These are phyloP conservation scores for Synanthedon tipuliformis DNA, from an alignment of 2,888 invertebrate species.

Conservation along the genomic window DNA sequence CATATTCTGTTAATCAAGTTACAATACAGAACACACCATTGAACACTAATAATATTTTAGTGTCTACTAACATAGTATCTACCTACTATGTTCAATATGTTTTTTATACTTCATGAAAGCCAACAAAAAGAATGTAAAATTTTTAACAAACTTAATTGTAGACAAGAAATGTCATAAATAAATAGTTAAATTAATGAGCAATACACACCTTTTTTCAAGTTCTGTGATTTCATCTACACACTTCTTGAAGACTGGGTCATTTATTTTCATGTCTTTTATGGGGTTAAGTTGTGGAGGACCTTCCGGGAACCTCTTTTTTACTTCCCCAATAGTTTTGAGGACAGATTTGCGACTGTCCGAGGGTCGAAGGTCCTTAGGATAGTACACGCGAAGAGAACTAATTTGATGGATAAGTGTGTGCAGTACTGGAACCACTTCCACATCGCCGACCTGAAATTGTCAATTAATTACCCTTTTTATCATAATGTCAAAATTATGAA, in stretches of 20 bases:
- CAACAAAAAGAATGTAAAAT: too few relatives aligned
- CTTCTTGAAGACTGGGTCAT: conserved; percentile 82
- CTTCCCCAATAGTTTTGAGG: conserved; percentile 86
- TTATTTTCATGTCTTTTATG: conserved; percentile 95
- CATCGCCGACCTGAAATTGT: conserved; percentile 75
- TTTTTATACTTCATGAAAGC: too few relatives aligned
- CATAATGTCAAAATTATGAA: neutral
- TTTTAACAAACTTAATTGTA: too few relatives aligned
- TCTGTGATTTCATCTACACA: conserved; percentile 85
- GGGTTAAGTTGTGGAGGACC: conserved; percentile 93
- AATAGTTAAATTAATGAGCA: too few relatives aligned
- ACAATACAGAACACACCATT: neutral
- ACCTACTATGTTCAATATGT: too few relatives aligned
- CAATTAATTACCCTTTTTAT: neutral
- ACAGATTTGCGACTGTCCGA: conserved; percentile 88
- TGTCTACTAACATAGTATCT: too few relatives aligned
- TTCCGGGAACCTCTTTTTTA: conserved; percentile 88
- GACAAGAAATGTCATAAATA: too few relatives aligned
- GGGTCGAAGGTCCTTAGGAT: conserved; percentile 90
- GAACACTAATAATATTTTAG: neutral
- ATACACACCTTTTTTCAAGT: conserved; percentile 77
- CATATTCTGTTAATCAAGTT: too few relatives aligned
- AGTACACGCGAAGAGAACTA: conserved; percentile 89
- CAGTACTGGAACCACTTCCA: conserved; percentile 90
- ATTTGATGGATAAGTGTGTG: conserved; percentile 86